Conservation (phyloP, 2,113 vertebrate genomes). For the Pungitius pungitius region DNA sequence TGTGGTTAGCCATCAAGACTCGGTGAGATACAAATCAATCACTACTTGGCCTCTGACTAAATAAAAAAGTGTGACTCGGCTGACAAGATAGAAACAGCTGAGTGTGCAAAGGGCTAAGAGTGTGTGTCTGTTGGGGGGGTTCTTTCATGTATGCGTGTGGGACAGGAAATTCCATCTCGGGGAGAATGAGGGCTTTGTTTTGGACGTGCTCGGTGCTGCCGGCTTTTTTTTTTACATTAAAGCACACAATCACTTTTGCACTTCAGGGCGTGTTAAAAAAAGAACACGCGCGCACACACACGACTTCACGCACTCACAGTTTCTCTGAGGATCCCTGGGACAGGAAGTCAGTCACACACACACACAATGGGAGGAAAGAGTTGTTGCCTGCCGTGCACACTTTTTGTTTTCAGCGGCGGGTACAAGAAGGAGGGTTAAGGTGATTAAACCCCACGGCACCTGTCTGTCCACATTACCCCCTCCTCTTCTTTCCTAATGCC, state of each 20-base stretch:
- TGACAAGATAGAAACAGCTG: conserved; percentile 77
- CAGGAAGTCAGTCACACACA: conserved; percentile 59
- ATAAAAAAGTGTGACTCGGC: conserved; percentile 73
- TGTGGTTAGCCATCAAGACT: too few species aligned
- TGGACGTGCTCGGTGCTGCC: conserved; percentile 41
- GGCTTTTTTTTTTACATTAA: conserved; percentile 21
- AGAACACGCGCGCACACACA: conserved; percentile 18
- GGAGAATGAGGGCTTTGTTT: conserved; percentile 78
- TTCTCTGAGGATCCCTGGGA: conserved; percentile 55
- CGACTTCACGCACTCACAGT: conserved; percentile 26
- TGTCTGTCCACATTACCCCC: conserved; percentile 61
- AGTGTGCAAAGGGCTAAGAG: conserved; percentile 41
- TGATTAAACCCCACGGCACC: conserved; percentile 70
- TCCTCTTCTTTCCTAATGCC: conserved; percentile 1
- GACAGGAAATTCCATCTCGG: conserved; percentile 73
- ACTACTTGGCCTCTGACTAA: conserved; percentile 50
- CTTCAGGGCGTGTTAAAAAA: conserved; percentile 23
- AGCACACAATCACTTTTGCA: conserved; percentile 16
- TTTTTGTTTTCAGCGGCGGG: conserved; percentile 64
- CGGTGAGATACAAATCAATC: conserved; percentile 44
- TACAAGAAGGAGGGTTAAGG: conserved; percentile 50
- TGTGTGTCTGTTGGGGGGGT: conserved; percentile 30
- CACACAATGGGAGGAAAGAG: conserved; percentile 80
- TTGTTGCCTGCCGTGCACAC: conserved; percentile 69
- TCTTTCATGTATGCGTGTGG: conserved; percentile 28